Evolutionary conservation across 2,113 vertebrate genomes (phyloP), one percentile per base, ranked within the genome.

Genomic region (Gymnarchus niloticus): DNA sequence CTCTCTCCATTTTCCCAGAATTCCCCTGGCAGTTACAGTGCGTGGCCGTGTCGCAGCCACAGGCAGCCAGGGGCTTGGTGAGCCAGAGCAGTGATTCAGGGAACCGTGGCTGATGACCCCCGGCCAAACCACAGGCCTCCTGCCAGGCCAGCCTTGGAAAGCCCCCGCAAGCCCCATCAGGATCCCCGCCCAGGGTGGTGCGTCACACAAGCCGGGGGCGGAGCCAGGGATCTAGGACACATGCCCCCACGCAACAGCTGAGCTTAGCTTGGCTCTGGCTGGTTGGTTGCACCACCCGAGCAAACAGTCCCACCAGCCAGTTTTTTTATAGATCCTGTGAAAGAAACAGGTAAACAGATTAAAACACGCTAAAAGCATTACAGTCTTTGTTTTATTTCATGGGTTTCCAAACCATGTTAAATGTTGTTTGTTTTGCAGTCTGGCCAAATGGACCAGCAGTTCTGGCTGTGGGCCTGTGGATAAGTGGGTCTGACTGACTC

Each of bases 81-180:
- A 48, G 80, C 28, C 83, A 84, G 83, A 21, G 59, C 44, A 57
- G 23, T 69, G 83, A 84, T 23, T 84, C 84, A 85, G 84, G 56
- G 83, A 59, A 59, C 59, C 73, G 83, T 25, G 84, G n/a, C n/a
- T n/a, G 41, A 25, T 85, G 84, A 85, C 73, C 84, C 65, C 25
- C 37, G 51, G 12, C 84, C 6, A 48, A 78, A 85, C 69, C 84
- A 52, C 52, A n/a, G 84, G 69, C 12, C 9, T 14, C 9, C 69
- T 56, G 84, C 84, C 84, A 85, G 56, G 84, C 51, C 84, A 78
- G 23, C 33, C 84, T 33, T 57, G 84, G 84, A 85, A 85, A 85
- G 84, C 76, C 84, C 84, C 73, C 25, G 19, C 49, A 48, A 8
- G 46, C 44, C 17, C 33, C 48, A 28, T n/a, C 49, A 51, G 21